These are phyloP conservation scores for Lycocerus yunnanus DNA, from an alignment of 2,888 invertebrate genomes.

Conservation along the genomic window DNA sequence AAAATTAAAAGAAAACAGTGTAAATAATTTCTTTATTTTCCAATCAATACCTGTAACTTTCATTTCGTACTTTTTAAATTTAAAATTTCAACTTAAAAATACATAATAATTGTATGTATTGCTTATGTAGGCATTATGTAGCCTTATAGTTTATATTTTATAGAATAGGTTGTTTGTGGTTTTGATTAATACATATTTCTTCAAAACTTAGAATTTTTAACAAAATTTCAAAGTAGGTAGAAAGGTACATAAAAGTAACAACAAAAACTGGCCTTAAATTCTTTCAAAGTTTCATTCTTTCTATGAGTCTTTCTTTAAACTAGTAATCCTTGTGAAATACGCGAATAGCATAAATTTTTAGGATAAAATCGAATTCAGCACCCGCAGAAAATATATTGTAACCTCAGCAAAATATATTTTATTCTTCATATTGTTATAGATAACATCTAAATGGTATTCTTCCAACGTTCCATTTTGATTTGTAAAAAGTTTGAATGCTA, in stretches of 20 bases:
- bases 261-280: slow-evolving; percentile 27
- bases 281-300: slow-evolving; percentile 29
- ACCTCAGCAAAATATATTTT: slow-evolving; percentile 41
- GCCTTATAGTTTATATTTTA: too few relatives aligned
- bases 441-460: slow-evolving; percentile 39
- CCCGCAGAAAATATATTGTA: slow-evolving; percentile 41
- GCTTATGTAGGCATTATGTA: too few relatives aligned
- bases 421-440: slow-evolving; percentile 36
- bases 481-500: slow-evolving; percentile 33
- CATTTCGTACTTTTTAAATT: too few relatives aligned
- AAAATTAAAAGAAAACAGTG: too few relatives aligned
- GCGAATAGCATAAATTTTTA: slow-evolving; percentile 38
- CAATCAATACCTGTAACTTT: too few relatives aligned
- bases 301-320: slow-evolving; percentile 35
- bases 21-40: too few relatives aligned
- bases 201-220: slow-evolving; percentile 15
- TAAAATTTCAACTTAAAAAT: too few relatives aligned
- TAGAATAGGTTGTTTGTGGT: too few relatives aligned
- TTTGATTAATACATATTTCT: neutral
- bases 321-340: slow-evolving; percentile 38
- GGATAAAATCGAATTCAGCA: slow-evolving; percentile 41
- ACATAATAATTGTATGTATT: too few relatives aligned
- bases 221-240: slow-evolving; percentile 19
- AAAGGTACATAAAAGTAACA: slow-evolving; percentile 23
- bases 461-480: slow-evolving; percentile 34